Base-by-base conservation (phyloP, 2,797 vertebrate species). In the Typhlichthys subterraneus region DNA sequence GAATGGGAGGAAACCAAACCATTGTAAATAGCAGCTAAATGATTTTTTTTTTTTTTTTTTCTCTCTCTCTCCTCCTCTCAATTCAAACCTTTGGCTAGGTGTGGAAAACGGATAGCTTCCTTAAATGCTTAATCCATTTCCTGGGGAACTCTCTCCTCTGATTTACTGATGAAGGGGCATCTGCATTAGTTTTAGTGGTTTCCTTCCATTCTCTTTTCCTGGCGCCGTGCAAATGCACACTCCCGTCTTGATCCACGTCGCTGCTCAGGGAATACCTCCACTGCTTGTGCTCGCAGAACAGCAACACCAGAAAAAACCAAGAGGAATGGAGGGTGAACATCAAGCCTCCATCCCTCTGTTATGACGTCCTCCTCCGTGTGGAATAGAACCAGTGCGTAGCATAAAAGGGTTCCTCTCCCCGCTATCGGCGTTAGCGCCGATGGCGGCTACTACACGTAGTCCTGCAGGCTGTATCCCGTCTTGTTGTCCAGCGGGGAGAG, bases 391-490 rank as follows among this genome's bases (percentile, higher is more conserved):
- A 53, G 47, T 29, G 72, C 79, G 60, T 70, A 59, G 15, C 77
- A 73, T 72, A 64, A 75, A 61, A 74, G 67, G 74, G 76, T 81
- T 82, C 23, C n/a, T 83, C 78, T 80, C 69, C 75, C 67, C 48
- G 63, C 10, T 67, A 73, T 70, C 63, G 13, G 55, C 59, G 68
- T 62, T 65, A 67, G 69, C 54, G 4, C 74, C 74, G 73, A 70
- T 23, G 23, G 23, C 23, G 3, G 76, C 72, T 77, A 56, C 87
- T 85, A 94, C 75, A 93, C 93, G 8, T 94, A 94, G 89, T 94
- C 93, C 88, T 94, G 93, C 87, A 94, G 88, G 87, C 93, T 94
- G 87, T 94, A 94, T 72, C 93, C 93, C 0, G 92, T 93, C 88
- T 93, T 93, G 79, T 93, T 93, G 85, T 94, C 92, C 82, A 94